Evolutionary conservation across 2,113 vertebrate species (phyloP).

Genomic region (Antennarius striatus): DNA sequence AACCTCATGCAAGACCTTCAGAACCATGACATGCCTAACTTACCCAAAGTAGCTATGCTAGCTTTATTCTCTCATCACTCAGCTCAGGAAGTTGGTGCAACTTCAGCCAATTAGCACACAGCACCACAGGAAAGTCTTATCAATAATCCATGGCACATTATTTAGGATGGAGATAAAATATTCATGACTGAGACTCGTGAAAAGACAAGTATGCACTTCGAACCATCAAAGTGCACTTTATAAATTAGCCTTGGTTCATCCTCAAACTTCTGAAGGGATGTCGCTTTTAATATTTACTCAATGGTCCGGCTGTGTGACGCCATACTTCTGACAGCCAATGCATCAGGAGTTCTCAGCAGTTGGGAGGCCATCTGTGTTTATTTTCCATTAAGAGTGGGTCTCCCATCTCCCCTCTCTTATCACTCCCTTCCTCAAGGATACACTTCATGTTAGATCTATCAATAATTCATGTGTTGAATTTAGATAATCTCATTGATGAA

Average conservation of each 20-base stretch:
- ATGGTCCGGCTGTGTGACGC: slow-evolving; percentile 16
- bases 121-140: slow-evolving; percentile 62
- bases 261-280: slow-evolving; percentile 49
- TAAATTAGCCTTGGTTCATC: slow-evolving; percentile 37
- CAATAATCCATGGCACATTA: slow-evolving; percentile 67
- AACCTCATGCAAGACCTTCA: not conserved
- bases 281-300: slow-evolving; percentile 53
- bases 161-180: slow-evolving; percentile 68
- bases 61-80: slow-evolving; percentile 21
- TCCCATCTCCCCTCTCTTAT: slow-evolving; percentile 36
- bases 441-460: slow-evolving; percentile 39
- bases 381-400: slow-evolving; percentile 62
- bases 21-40: slow-evolving; percentile 5
- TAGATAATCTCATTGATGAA: slow-evolving; percentile 13
- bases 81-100: slow-evolving; percentile 8
- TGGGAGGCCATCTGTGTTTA: slow-evolving; percentile 63
- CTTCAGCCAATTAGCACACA: slow-evolving; percentile 59
- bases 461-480: slow-evolving; percentile 49
- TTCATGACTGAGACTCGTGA: slow-evolving; percentile 45
- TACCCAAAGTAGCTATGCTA: slow-evolving; percentile 6
- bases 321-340: slow-evolving; percentile 30
- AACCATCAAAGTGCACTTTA: slow-evolving; percentile 49
- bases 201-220: slow-evolving; percentile 43
- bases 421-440: slow-evolving; percentile 33
- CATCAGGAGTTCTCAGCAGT: slow-evolving; percentile 51